Evolutionary conservation across 2,113 vertebrate species (phyloP), one percentile per base, ranked within the genome.

Genomic region (Sapayoa aenigma): DNA sequence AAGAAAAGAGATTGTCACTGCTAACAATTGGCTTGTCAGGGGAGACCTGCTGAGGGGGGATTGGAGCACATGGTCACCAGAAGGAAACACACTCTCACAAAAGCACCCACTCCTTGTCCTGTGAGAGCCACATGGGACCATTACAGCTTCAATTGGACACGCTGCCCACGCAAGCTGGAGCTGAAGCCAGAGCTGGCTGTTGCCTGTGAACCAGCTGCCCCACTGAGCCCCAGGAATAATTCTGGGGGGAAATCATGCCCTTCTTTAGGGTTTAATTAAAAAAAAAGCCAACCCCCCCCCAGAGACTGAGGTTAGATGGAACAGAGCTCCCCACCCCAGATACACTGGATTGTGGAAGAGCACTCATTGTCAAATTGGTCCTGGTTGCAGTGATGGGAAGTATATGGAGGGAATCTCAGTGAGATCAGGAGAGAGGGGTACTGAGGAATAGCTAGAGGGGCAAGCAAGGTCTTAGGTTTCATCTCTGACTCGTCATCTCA

Each of bases 81-180:
- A 14, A 71, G 62, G 12, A 85, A 55, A 76, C 3, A 19, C 2
- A 9, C 58, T 49, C 31, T 53, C 46, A 65, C 37, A 62, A 88
- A 94, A 49, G 85, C 75, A 44, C 65, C 87, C 21, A 49, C 41
- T 17, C 50, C 62, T 2, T 0, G 5, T 46, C 56, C 25, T 4
- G 25, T 9, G 50, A 71, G 47, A 82, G 52, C 14, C 68, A 74
- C 31, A 24, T 6, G 42, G 72, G 44, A 44, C 41, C 14, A 8
- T 31, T 21, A 27, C 5, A 4, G 42, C 47, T 56, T 12, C 30
- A 7, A 23, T 0, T 23, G 37, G 65, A 80, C 9, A 10, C 0
- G 3, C 69, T 67, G 11, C 74, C 53, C 11, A 11, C 14, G 41
- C 41, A 35, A 28, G 59, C 1, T 71, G 80, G 37, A 81, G 79